Base-by-base conservation (phyloP, 2,888 invertebrate genomes). In the Lasioglossum oenotherae region DNA sequence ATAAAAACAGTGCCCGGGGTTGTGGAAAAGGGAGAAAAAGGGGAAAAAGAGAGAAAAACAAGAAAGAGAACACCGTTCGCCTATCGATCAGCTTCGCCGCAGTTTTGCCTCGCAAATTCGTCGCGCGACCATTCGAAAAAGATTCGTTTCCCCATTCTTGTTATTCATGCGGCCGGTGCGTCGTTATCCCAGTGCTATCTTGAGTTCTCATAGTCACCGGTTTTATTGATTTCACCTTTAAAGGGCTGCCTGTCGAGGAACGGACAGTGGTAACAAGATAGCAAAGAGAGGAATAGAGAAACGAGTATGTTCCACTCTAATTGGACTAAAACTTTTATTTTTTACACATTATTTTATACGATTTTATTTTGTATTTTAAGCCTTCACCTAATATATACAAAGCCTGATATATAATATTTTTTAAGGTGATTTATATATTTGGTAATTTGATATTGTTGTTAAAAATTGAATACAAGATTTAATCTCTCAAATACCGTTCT, bases 271-370 rank as follows among this genome's bases (percentile, higher is more conserved):
- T 19, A 67, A 10, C 23, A 35, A 31, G 35, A 31, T 3, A 35
- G 6, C 35, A 6, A 31, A 64, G 6, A 16, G 31, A 64, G 31
- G 16, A 60, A 60, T 8, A n/a, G 57, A 57, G 23, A n/a, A 57
- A 16, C 57, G n/a, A 14, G 27, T 81, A 85, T 80, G 84, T 81
- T 84, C 69, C 79, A 74, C 67, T 82, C 78, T 88, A 88, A 90
- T 91, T 89, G 88, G 87, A 91, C 91, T 87, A 83, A 91, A 90
- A 89, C 16, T 16, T 31, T n/a, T 4, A n/a, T 57, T n/a, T 57
- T n/a, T 12, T n/a, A 12, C 12, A 4, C n/a, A n/a, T n/a, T n/a
- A 23, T 23, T 53, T 23, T 10, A 23, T 23, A 53, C 53, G 53
- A n/a, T 53, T 53, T 53, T 3, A 53, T 53, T 53, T 53, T 53